phyloP scores from a whole-genome alignment of 2,888 invertebrate species.

The Agrotis clavis region DNA sequence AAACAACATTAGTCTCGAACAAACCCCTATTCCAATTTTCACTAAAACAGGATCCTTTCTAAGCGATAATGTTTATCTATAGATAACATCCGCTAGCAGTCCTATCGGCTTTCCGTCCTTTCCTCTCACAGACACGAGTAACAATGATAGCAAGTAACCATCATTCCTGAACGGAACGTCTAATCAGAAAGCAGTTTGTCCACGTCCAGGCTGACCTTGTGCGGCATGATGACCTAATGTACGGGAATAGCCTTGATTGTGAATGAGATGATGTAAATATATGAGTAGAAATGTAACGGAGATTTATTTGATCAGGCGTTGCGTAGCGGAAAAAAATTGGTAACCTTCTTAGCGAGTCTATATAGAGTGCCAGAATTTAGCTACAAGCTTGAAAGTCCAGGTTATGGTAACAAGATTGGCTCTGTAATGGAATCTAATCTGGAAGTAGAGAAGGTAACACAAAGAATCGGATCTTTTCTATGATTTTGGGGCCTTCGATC shows the following conservation, averaged over 20 bases:
- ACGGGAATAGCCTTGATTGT: slow-evolving; percentile 45
- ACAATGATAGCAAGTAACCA: slow-evolving; percentile 21
- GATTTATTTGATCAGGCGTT: slow-evolving; percentile 21
- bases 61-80: slow-evolving; percentile 32
- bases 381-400: neutral
- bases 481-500: neutral
- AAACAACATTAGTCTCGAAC: neutral
- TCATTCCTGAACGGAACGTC: slow-evolving; percentile 58
- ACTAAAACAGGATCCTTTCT: neutral
- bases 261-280: slow-evolving; percentile 41
- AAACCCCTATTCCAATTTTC: neutral
- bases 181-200: slow-evolving; percentile 58
- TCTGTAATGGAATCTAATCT: neutral
- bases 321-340: neutral
- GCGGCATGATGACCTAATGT: slow-evolving; percentile 50
- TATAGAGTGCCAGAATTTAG: too few relatives aligned
- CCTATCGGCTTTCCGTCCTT: slow-evolving; percentile 44
- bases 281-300: slow-evolving; percentile 7
- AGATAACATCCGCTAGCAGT: slow-evolving; percentile 32
- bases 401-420: neutral
- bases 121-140: slow-evolving; percentile 31
- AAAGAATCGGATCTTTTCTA: neutral
- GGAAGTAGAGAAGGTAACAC: neutral
- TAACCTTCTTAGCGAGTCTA: neutral
- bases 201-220: slow-evolving; percentile 57